Percentiles rank a stretch among this genome's conserved stretches.
These are phyloP conservation scores for Dipodomys stephensi DNA, from an alignment of 2,113 vertebrate species.

Conservation along the genomic window DNA sequence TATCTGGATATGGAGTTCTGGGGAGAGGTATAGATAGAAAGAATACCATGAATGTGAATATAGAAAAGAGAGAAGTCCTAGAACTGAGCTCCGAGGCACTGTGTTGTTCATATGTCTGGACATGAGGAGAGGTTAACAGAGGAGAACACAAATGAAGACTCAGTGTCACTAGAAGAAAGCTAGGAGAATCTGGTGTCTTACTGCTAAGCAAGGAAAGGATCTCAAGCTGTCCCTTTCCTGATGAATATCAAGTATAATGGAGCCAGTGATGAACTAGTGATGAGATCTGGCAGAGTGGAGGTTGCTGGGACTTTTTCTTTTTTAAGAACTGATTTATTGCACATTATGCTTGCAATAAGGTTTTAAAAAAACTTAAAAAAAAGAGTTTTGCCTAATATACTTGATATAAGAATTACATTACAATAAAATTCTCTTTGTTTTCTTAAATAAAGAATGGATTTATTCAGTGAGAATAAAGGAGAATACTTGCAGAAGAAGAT, in stretches of 20 bases:
- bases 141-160: background rate
- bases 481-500: no score
- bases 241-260: background rate
- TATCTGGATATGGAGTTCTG: background rate
- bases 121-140: background rate
- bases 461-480: no score
- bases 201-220: background rate
- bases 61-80: background rate
- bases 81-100: background rate
- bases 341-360: no score
- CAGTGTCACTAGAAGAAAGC: background rate
- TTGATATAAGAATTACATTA: no score
- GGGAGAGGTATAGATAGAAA: background rate
- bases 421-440: no score
- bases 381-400: no score
- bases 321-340: background rate
- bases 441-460: no score
- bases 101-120: background rate
- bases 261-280: background rate
- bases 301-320: background rate
- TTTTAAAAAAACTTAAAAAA: background rate
- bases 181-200: background rate
- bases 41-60: background rate
- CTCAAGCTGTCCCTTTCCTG: background rate
- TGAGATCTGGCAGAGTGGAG: background rate